phyloP scores from a whole-genome alignment of 2,888 invertebrate species.

The Nomada hirtipes region DNA sequence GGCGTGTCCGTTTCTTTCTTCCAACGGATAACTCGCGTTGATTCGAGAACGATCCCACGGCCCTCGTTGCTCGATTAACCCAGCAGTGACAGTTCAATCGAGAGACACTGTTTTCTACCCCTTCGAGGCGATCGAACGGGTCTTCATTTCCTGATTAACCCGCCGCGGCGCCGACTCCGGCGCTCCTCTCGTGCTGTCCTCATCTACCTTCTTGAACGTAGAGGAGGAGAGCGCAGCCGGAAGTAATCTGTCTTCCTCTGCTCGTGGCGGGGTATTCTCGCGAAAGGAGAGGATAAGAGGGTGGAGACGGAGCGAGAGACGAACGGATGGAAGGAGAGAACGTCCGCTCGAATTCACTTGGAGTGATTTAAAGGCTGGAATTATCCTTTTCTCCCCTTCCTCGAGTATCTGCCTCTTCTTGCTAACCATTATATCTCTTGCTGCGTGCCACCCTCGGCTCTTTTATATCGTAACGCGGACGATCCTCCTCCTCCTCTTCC shows the following conservation, averaged over 20 bases:
- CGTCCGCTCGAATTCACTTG: slow-evolving; percentile 70
- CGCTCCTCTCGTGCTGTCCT: neutral
- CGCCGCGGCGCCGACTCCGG: slow-evolving; percentile 16
- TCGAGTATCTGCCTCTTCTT: slow-evolving; percentile 35
- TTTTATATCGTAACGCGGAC: slow-evolving; percentile 40
- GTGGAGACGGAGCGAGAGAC: neutral
- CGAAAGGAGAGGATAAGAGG: slow-evolving; percentile 43
- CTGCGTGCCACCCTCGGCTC: slow-evolving; percentile 32
- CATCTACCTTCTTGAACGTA: neutral
- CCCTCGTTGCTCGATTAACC: slow-evolving; percentile 63
- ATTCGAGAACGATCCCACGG: slow-evolving; percentile 38
- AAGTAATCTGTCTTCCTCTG: slow-evolving; percentile 74
- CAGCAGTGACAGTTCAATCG: slow-evolving; percentile 53
- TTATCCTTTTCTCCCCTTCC: slow-evolving; percentile 60
- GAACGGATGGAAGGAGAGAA: slow-evolving; percentile 32
- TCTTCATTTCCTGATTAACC: slow-evolving; percentile 74
- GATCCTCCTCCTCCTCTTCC: slow-evolving; percentile 21
- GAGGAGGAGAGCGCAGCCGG: slow-evolving; percentile 61
- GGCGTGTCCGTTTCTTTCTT: slow-evolving; percentile 12
- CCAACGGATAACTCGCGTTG: neutral
- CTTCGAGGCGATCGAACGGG: slow-evolving; percentile 66
- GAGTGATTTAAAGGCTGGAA: slow-evolving; percentile 71
- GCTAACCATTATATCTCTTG: slow-evolving; percentile 44
- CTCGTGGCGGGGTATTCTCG: slow-evolving; percentile 55
- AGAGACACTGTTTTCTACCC: slow-evolving; percentile 58